Evolutionary conservation across 2,888 invertebrate genomes (phyloP), one percentile per base, ranked within the genome.

Genomic region (Alitta virens): DNA sequence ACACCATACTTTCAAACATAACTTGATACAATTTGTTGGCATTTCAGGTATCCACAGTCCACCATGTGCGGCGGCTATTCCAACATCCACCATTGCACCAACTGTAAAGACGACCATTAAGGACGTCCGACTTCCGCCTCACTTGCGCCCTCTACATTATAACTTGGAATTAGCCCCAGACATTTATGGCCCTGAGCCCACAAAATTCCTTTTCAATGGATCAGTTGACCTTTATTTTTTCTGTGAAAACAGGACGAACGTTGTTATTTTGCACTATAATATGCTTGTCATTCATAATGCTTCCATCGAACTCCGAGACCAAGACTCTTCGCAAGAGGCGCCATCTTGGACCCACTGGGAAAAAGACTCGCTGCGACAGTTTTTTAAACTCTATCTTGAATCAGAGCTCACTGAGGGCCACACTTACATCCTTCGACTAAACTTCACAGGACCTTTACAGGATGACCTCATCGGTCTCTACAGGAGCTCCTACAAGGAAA

Each of bases 361-460:
- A 5, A 63, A 69, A 16, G 78, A 78, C 60, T 64, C 67, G n/a
- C 63, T 63, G 18, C 62, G 77, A 50, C 74, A 78, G 64, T 78
- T 78, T 64, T 64, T 74, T 25, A 71, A 90, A 38, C 82, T 92
- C 63, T 83, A 85, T 62, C 81, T 90, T 68, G 83, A 84, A 26
- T 86, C 86, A 56, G 80, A 83, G 25, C 78, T 92, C 64, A 82
- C 83, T 68, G 83, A 81, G 16, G 88, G 88, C 16, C 82, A 84
- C 52, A 85, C 86, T 66, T 92, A 91, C 78, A 81, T 86, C 56
- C 78, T 94, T 67, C 84, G 86, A 68, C 50, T 67, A 24, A 38
- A 33, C 18, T 69, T 66, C 61, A 59, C n/a, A n/a, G 67, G 65
- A 18, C 62, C 58, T n/a, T 50, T 69, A 23, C 51, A 54, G 21